Percentiles rank a stretch among this genome's conserved stretches.
Conservation (phyloP, 2,888 invertebrate species). For the Gisinianus flammeolus region DNA sequence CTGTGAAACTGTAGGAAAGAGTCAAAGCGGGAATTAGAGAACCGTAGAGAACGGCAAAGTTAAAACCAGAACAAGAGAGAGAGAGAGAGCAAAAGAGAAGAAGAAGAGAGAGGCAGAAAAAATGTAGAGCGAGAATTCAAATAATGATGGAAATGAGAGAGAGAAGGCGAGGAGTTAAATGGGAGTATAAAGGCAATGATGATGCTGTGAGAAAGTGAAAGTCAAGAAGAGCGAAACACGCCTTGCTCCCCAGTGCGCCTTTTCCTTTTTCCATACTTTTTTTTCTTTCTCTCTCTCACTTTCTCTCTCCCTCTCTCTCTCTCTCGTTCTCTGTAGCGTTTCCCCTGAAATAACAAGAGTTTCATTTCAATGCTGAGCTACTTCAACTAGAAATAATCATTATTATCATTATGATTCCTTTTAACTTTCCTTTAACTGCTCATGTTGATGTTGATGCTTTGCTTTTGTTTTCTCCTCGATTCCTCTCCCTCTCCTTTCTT, state of each 20-base stretch:
- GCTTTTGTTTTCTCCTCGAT: background rate
- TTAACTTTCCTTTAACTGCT: background rate
- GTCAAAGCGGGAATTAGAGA: too few species aligned
- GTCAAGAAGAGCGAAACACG: background rate
- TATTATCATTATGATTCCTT: conserved; percentile 30
- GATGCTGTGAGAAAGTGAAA: background rate
- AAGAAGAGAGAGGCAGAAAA: too few species aligned
- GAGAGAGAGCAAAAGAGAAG: too few species aligned
- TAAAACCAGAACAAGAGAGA: too few species aligned
- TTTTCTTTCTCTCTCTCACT: background rate
- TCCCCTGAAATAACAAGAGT: background rate
- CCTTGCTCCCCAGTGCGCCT: conserved; percentile 29
- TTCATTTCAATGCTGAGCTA: background rate
- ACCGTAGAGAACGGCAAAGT: too few species aligned
- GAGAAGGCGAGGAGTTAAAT: background rate
- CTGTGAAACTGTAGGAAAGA: too few species aligned
- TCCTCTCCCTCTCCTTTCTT: background rate
- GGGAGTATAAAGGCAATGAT: background rate
- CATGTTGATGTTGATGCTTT: background rate
- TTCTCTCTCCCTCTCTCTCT: background rate
- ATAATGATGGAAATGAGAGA: too few species aligned
- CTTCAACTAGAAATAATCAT: conserved; percentile 19
- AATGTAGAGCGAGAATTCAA: too few species aligned
- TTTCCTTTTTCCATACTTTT: conserved; percentile 7
- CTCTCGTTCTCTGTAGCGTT: background rate